These are phyloP conservation scores for Aspidiotus rigidus DNA, from an alignment of 2,888 invertebrate species.

Conservation along the genomic window DNA sequence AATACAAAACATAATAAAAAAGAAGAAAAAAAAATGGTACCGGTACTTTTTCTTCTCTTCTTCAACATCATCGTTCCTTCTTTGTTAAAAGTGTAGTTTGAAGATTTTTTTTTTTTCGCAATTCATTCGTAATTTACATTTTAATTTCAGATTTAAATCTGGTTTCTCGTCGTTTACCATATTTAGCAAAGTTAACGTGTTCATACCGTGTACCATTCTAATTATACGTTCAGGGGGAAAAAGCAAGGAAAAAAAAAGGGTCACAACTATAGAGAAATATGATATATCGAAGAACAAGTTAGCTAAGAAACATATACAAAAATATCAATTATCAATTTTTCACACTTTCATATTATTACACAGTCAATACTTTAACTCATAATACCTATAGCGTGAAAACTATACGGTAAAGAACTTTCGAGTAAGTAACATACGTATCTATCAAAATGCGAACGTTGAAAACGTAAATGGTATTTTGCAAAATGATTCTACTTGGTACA, in stretches of 20 bases:
- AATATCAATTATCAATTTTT: constrained; percentile 26
- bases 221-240: constrained; percentile 8
- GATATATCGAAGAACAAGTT: constrained; percentile 4
- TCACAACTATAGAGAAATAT: not conserved
- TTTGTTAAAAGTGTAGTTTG: constrained; percentile 5
- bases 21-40: too few species aligned
- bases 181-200: constrained; percentile 8
- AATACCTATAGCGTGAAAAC: too few species aligned
- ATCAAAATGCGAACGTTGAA: not conserved
- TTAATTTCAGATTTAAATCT: constrained; percentile 26
- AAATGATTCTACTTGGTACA: not conserved
- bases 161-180: constrained; percentile 20
- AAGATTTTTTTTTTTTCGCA: constrained; percentile 11
- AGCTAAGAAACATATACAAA: not conserved
- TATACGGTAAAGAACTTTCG: not conserved
- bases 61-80: not conserved
- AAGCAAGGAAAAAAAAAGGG: not conserved
- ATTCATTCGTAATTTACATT: constrained; percentile 28
- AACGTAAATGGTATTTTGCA: not conserved
- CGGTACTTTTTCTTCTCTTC: not conserved
- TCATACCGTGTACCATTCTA: constrained; percentile 11
- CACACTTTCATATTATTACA: constrained; percentile 19
- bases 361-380: not conserved
- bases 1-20: constrained; percentile 9
- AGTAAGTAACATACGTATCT: not conserved